Evolutionary conservation across 2,888 invertebrate species (phyloP).

Genomic region (Bibio marci): DNA sequence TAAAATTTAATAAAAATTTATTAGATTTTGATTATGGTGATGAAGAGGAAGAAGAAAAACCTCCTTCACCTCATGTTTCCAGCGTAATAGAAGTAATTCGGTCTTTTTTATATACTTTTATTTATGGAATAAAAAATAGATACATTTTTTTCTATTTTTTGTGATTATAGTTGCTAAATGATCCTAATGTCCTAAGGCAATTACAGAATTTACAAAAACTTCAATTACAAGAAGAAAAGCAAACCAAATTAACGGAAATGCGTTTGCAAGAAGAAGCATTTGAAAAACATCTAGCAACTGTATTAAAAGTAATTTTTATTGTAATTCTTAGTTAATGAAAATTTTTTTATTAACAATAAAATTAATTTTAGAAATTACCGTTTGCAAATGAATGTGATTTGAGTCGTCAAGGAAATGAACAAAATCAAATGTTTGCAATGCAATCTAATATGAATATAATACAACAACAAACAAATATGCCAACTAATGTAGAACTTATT

Average conservation of each 20-base stretch:
- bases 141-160: too few species aligned
- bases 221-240: slow-evolving; percentile 43
- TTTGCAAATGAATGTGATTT: slow-evolving; percentile 48
- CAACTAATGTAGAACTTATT: slow-evolving; percentile 23
- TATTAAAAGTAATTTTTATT: slow-evolving; percentile 39
- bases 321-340: background rate
- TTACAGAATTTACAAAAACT: slow-evolving; percentile 58
- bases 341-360: background rate
- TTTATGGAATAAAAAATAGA: too few species aligned
- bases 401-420: slow-evolving; percentile 15
- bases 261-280: slow-evolving; percentile 59
- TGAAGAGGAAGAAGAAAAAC: slow-evolving; percentile 53
- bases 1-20: slow-evolving; percentile 69
- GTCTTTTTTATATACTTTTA: too few species aligned
- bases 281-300: slow-evolving; percentile 56
- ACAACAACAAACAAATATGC: background rate
- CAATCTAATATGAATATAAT: background rate
- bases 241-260: slow-evolving; percentile 48
- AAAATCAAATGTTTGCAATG: slow-evolving; percentile 4
- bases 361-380: slow-evolving; percentile 34
- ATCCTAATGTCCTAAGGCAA: slow-evolving; percentile 79
- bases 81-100: slow-evolving; percentile 7
- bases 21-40: slow-evolving; percentile 86
- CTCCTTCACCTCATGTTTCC: slow-evolving; percentile 15
- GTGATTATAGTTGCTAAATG: slow-evolving; percentile 40